phyloP scores from a whole-genome alignment of 1,140 invertebrate species.

The Tribolium madens region DNA sequence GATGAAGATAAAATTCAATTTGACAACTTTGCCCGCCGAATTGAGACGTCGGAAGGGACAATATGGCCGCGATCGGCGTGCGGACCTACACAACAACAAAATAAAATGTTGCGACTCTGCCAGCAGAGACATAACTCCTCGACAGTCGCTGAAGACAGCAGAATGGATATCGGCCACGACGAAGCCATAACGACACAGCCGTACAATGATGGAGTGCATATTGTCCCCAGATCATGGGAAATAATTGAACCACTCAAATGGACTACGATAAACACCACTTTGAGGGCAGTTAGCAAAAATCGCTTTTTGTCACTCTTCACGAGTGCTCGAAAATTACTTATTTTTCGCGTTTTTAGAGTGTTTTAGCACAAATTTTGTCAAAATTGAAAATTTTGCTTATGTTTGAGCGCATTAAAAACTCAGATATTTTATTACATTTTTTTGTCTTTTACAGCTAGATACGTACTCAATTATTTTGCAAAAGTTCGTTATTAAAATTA shows the following conservation, averaged over 20 bases:
- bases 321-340: too few relatives aligned
- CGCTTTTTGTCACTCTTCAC: too few relatives aligned
- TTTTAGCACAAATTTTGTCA: too few relatives aligned
- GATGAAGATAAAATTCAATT: too few relatives aligned
- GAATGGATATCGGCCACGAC: slow-evolving; percentile 60
- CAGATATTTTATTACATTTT: too few relatives aligned
- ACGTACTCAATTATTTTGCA: too few relatives aligned
- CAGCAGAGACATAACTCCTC: slow-evolving; percentile 59
- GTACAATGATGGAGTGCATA: slow-evolving; percentile 59
- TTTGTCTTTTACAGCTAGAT: too few relatives aligned
- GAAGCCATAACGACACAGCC: slow-evolving; percentile 53
- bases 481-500: too few relatives aligned
- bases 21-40: slow-evolving; percentile 22
- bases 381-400: too few relatives aligned
- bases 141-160: slow-evolving; percentile 56
- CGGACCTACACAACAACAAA: slow-evolving; percentile 43
- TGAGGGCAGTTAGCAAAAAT: too few relatives aligned
- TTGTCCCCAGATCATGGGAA: slow-evolving; percentile 54
- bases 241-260: slow-evolving; percentile 50
- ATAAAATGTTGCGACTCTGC: slow-evolving; percentile 55
- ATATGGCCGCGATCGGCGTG: slow-evolving; percentile 51
- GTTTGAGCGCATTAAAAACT: too few relatives aligned
- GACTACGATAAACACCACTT: neutral
- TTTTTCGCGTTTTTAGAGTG: too few relatives aligned
- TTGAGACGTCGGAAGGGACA: slow-evolving; percentile 54